These are phyloP conservation scores for Diploscapter pachys DNA, from an alignment of 1,140 invertebrate species.

Conservation along the genomic window DNA sequence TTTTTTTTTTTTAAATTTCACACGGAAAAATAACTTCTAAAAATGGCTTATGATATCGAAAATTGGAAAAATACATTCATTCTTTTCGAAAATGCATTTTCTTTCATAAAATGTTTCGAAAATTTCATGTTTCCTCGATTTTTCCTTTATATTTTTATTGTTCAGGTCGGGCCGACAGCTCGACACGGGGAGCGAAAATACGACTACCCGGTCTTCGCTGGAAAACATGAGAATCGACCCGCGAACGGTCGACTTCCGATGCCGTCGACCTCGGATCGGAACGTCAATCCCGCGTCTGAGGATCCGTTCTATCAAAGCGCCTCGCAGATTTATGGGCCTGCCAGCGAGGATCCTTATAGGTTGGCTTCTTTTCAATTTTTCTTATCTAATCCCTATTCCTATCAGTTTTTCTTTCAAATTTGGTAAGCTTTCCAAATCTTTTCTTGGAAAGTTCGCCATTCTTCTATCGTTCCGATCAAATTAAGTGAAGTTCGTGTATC, in stretches of 20 bases:
- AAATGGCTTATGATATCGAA: too few relatives aligned
- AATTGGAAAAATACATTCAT: too few relatives aligned
- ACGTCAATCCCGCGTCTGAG: background rate
- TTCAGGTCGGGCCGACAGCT: slow-evolving; percentile 16
- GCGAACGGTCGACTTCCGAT: too few relatives aligned
- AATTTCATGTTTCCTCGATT: background rate
- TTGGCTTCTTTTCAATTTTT: slow-evolving; percentile 15
- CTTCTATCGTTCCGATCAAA: too few relatives aligned
- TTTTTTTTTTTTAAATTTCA: too few relatives aligned
- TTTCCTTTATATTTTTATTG: background rate
- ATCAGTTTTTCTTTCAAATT: background rate
- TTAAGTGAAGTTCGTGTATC: too few relatives aligned
- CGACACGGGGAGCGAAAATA: slow-evolving; percentile 21
- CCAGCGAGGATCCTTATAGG: slow-evolving; percentile 36
- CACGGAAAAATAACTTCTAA: too few relatives aligned
- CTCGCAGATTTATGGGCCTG: slow-evolving; percentile 31
- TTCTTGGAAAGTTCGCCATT: too few relatives aligned
- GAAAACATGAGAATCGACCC: slow-evolving; percentile 2
- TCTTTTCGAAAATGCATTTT: too few relatives aligned
- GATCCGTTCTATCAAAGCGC: slow-evolving; percentile 30
- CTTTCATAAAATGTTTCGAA: background rate
- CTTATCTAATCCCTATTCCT: slow-evolving; percentile 1
- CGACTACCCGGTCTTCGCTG: slow-evolving; percentile 35
- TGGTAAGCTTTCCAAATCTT: too few relatives aligned
- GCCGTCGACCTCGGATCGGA: too few relatives aligned